Conservation (phyloP, 2,113 vertebrate species). For the Xiphias gladius region DNA sequence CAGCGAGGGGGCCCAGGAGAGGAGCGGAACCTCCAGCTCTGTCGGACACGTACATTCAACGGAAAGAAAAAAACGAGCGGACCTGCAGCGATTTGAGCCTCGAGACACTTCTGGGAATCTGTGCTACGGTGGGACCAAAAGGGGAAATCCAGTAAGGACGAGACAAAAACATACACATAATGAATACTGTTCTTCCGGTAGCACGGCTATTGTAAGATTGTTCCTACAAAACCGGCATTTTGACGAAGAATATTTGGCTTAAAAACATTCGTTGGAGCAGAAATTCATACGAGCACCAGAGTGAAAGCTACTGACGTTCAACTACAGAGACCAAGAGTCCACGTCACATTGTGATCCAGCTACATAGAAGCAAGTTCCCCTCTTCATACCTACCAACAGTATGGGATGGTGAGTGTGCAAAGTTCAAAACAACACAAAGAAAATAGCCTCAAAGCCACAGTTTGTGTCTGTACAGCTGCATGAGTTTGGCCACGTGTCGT, state of each 20-base stretch:
- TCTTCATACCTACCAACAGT: background rate
- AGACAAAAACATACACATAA: background rate
- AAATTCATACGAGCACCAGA: background rate
- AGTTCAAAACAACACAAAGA: background rate
- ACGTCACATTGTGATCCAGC: conserved; percentile 8
- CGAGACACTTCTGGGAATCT: background rate
- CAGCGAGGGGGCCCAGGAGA: no score
- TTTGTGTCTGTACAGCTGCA: conserved; percentile 9
- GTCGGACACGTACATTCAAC: no score
- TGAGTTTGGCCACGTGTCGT: conserved; percentile 36
- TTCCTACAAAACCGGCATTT: background rate
- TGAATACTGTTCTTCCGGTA: background rate
- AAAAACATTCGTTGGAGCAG: conserved; percentile 27
- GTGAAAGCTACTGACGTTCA: background rate
- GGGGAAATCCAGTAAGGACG: background rate
- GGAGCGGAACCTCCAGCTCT: no score
- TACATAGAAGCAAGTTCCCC: background rate
- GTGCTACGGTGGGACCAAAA: no score
- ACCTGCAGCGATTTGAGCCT: background rate
- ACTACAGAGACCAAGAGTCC: background rate
- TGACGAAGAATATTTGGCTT: conserved; percentile 36
- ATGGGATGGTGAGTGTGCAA: conserved; percentile 28
- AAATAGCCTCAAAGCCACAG: conserved; percentile 36
- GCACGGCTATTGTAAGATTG: background rate
- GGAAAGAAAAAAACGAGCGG: no score